Evolutionary conservation across 1,140 invertebrate genomes (phyloP), one percentile per base, ranked within the genome.

Genomic region (Anagrus nilaparvatae): DNA sequence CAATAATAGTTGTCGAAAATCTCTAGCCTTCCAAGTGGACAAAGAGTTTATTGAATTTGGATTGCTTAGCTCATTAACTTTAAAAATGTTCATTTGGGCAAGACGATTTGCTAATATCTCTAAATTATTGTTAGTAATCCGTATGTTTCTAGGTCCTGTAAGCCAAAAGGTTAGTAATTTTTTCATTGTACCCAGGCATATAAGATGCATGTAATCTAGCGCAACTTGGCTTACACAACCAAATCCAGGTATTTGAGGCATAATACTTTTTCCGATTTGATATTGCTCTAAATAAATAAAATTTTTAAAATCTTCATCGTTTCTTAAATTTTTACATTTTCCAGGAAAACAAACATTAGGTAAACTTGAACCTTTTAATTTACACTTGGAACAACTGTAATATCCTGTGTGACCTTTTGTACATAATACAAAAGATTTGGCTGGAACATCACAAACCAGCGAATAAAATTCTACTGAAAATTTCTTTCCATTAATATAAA

Each of bases 21-120:
- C 34, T 13, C 20, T 36, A 3, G 20, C 34, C 25, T 36, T 24
- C 34, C 34, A 36, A 4, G 13, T 6, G 9, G 23, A 24, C 16
- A 36, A 9, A 13, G 13, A 14, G 12, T 23, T 14, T 6, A 63
- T 27, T 17, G 44, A 16, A 21, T 60, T 38, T 16, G 54, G 54
- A 36, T 60, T 59, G 41, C 64, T 47, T 7, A 46, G 28, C 51
- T 61, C 66, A 37, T 65, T 53, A 12, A 14, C 17, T 24, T 38
- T 4, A 34, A 2, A 17, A 1, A 25, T 25, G 1, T 13, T 6
- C n/a, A 19, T 25, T 18, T 10, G 23, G 8, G 2, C 13, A 4
- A 17, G 12, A 5, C 16, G 6, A 32, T 32, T 19, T 20, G 8
- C 10, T 20, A 23, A 1, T 35, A 2, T 21, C 23, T 20, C 7